These are phyloP conservation scores for Melospiza melodia DNA, from an alignment of 2,113 vertebrate species.

Conservation along the genomic window DNA sequence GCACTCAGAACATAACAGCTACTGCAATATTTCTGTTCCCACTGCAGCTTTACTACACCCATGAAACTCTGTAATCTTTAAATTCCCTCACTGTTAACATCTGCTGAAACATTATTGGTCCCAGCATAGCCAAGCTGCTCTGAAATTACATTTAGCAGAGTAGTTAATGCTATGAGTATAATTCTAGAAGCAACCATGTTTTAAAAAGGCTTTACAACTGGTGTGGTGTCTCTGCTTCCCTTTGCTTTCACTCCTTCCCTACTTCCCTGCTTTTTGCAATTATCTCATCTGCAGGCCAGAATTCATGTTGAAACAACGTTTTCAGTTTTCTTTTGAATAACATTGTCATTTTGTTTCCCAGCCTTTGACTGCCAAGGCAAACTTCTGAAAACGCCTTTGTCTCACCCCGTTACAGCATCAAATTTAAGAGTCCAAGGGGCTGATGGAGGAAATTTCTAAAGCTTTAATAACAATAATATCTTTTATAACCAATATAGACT, in stretches of 20 bases:
- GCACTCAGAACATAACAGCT: constrained; percentile 86
- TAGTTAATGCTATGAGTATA: constrained; percentile 83
- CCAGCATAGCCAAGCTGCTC: constrained; percentile 86
- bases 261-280: not conserved
- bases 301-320: not conserved
- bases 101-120: constrained; percentile 97
- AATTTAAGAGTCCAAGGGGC: not conserved
- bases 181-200: constrained; percentile 76
- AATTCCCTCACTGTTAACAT: constrained; percentile 97
- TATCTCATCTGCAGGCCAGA: not conserved
- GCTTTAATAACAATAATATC: constrained; percentile 33
- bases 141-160: constrained; percentile 83
- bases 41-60: constrained; percentile 92
- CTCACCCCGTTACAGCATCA: not conserved
- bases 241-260: not conserved
- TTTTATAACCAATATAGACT: not conserved
- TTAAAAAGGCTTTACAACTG: constrained; percentile 69
- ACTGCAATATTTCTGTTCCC: constrained; percentile 88
- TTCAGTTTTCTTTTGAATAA: not conserved
- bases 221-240: not conserved
- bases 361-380: not conserved
- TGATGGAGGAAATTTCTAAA: constrained; percentile 22
- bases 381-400: not conserved
- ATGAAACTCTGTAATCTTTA: constrained; percentile 93
- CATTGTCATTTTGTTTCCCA: not conserved